Evolutionary conservation across 2,888 invertebrate species (phyloP).

Genomic region (Magallana nippona): DNA sequence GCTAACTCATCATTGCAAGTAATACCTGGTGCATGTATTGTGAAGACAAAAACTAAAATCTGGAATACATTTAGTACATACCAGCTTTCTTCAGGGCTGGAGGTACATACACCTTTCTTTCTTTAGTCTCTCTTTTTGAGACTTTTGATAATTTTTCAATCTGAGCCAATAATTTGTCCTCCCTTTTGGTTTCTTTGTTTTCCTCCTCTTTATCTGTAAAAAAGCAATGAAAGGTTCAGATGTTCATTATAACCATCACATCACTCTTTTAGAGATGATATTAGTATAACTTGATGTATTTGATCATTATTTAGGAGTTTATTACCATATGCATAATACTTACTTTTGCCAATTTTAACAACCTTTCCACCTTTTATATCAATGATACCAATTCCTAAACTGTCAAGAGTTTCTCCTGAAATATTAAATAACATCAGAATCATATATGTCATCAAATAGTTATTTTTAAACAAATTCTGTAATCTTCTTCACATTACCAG

Average conservation of each 20-base stretch:
- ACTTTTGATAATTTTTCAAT: conserved; percentile 13
- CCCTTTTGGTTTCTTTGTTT: conserved; percentile 9
- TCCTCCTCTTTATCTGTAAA: background rate
- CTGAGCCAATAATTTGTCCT: conserved; percentile 6
- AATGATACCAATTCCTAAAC: conserved; percentile 37
- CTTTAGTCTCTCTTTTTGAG: conserved; percentile 34
- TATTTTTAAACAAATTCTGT: too few relatives aligned
- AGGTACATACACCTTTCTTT: conserved; percentile 41
- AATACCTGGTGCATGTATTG: too few relatives aligned
- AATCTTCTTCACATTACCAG: too few relatives aligned
- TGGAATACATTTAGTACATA: background rate
- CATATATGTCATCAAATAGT: too few relatives aligned
- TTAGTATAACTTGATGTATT: too few relatives aligned
- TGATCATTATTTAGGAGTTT: too few relatives aligned
- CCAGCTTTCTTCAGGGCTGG: conserved; percentile 44
- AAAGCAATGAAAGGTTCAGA: background rate
- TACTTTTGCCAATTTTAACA: conserved; percentile 40
- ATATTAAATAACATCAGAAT: background rate
- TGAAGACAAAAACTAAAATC: too few relatives aligned
- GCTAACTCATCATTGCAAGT: too few relatives aligned
- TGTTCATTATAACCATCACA: background rate
- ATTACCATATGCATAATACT: background rate
- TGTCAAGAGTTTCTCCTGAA: conserved; percentile 24
- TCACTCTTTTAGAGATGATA: too few relatives aligned
- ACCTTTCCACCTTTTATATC: conserved; percentile 42